Base-by-base conservation (phyloP, 2,797 vertebrate genomes). In the Coilia nasus region DNA sequence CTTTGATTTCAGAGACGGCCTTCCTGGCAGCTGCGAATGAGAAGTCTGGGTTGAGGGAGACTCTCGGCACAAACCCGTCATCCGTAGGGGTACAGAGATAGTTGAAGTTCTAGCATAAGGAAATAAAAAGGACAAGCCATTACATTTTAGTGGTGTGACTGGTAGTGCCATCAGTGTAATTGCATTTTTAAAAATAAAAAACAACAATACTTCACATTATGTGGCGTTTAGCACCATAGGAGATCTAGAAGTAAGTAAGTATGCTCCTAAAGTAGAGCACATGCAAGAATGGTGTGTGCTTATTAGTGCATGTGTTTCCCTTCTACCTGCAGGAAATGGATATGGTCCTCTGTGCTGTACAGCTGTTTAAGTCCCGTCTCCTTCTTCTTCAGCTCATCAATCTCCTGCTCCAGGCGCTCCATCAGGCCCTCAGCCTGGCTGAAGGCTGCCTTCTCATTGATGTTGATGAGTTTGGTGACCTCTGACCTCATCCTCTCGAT, bases 381-480 rank as follows among this genome's bases (percentile, higher is more conserved):
- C 87, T 95, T 93, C 59, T 95, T 96, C 88, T 95, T 96, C 86
- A 97, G 93, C 59, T 96, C 95, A 0, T 95, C 95, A 0, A 97
- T 97, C 92, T 97, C 97, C 81, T 95, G 95, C 80, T 96, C 96
- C 90, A 97, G 92, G 0, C 97, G 94, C 89, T 97, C 96, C 90
- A 97, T 91, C 90, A 97, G 88, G 80, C 95, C 95, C 78, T 93
- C 92, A 0, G 96, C 93, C 91, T 96, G 96, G 91, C 91, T 95
- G 89, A 96, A 95, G 2, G 95, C 96, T 0, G 96, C 94, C 85
- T 94, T 96, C 91, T 96, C 96, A 21, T 96, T 96, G 92, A 96
- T 96, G 14, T 95, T 95, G 15, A 96, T 96, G 92, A 96, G 92
- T 91, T 95, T 96, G 88, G 90, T 95, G 59, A 96, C 96, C 92